phyloP scores from a whole-genome alignment of 1,140 invertebrate species.

The Leptopilina boulardi region DNA sequence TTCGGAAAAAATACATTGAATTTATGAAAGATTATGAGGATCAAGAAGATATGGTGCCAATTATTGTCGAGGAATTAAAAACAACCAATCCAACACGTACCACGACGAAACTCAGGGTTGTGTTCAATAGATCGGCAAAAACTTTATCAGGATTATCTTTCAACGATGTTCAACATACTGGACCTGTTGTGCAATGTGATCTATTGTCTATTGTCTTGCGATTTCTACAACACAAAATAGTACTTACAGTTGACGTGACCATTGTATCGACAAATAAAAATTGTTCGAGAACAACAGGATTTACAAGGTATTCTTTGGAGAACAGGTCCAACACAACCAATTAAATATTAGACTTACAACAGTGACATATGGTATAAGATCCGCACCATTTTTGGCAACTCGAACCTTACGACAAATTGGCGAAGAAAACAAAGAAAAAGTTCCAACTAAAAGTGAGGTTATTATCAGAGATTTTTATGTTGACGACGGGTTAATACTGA shows the following conservation, averaged over 20 bases:
- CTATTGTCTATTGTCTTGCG: constrained; percentile 43
- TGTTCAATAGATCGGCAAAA: constrained; percentile 64
- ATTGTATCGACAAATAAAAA: constrained; percentile 52
- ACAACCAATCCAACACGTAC: not conserved
- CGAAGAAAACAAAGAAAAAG: constrained; percentile 30
- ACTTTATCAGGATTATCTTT: constrained; percentile 52
- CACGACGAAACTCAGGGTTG: not conserved
- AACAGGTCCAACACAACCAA: not conserved
- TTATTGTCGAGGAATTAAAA: not conserved
- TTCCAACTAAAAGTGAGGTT: constrained; percentile 16
- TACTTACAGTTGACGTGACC: constrained; percentile 53
- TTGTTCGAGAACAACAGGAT: constrained; percentile 39
- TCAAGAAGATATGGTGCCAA: not conserved
- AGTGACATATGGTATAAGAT: constrained; percentile 35
- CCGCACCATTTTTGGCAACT: constrained; percentile 39
- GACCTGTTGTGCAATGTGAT: constrained; percentile 45
- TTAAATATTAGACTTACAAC: constrained; percentile 38
- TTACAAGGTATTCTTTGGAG: constrained; percentile 51
- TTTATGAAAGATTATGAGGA: not conserved
- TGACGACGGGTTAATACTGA: constrained; percentile 60
- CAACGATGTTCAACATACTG: constrained; percentile 57
- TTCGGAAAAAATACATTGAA: not conserved
- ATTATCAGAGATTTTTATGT: constrained; percentile 67
- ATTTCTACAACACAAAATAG: constrained; percentile 45
- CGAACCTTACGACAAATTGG: constrained; percentile 33